Percentiles rank a stretch among this genome's conserved stretches.
Conservation (phyloP, 2,888 invertebrate genomes). For the Leptothorax acervorum region DNA sequence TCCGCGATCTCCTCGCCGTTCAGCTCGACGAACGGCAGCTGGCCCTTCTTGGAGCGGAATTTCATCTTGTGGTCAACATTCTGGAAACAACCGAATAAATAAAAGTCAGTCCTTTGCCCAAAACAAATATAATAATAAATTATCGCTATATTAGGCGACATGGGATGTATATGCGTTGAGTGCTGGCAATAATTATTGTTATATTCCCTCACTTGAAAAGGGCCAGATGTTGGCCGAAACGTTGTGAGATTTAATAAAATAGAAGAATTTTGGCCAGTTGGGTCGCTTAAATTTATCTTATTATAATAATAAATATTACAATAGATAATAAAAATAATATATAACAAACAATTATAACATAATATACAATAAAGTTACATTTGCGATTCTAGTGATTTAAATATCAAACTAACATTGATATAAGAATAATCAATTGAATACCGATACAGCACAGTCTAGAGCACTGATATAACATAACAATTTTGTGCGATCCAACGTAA, state of each 20-base stretch:
- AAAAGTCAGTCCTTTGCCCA: not conserved
- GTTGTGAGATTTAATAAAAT: too few relatives aligned
- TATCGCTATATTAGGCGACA: too few relatives aligned
- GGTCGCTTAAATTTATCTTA: too few relatives aligned
- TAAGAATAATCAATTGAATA: too few relatives aligned
- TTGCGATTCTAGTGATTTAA: not conserved
- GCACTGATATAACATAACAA: not conserved
- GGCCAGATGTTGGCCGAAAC: too few relatives aligned
- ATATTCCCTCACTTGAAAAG: too few relatives aligned
- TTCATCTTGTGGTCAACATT: conserved; percentile 98
- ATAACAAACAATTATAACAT: not conserved
- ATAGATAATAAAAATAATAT: too few relatives aligned
- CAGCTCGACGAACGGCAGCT: conserved; percentile 97
- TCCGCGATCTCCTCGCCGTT: conserved; percentile 98
- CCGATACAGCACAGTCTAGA: not conserved
- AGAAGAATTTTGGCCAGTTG: too few relatives aligned
- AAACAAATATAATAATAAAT: not conserved
- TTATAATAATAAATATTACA: not conserved
- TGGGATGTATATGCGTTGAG: too few relatives aligned
- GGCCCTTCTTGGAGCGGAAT: conserved; percentile 97
- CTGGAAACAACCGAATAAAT: conserved; percentile 86
- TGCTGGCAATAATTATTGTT: too few relatives aligned
- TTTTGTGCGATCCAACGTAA: not conserved
- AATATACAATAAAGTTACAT: not conserved
- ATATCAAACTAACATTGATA: not conserved